Base-by-base conservation (phyloP, 2,797 vertebrate genomes). In the Rhinophrynus dorsalis region DNA sequence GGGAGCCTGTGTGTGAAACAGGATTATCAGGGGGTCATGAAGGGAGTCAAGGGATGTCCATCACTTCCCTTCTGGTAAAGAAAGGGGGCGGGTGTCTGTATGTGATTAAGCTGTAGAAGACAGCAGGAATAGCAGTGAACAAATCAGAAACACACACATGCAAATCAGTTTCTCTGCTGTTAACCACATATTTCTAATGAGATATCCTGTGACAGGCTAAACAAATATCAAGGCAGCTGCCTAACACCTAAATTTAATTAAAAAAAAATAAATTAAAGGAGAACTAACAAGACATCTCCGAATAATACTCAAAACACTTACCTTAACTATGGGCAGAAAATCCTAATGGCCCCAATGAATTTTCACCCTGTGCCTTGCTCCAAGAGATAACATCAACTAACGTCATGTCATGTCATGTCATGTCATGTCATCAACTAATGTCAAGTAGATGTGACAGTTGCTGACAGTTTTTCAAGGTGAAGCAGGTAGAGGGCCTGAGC, bases 11-110 rank as follows among this genome's bases (percentile, higher is more conserved):
- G 91, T 95, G 94, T 96, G 94, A 95, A 97, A 98, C 95, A 93
- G 96, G 96, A 98, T 98, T 98, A 97, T 94, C 90, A 94, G 94
- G 93, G 90, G 96, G 96, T 96, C 96, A 97, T 86, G 91, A 92
- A 89, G 92, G 90, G 91, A 93, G 88, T 92, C 92, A 95, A 94
- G 93, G 93, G 92, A 94, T 91, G 94, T 94, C 93, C 94, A 94
- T 96, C 96, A 95, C 92, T 92, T 90, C 91, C 85, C 85, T 86
- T 85, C 90, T 90, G 90, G 90, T 90, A 90, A 93, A 90, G 92
- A 85, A 90, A 92, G 86, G 91, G 91, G 94, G 93, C 82, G 89
- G 93, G 85, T 80, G 86, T 86, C 61, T 79, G 85, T 85, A 89
- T 88, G 83, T 94, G 94, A 96, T 97, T 94, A 94, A 96, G 93